A percentile compares a stretch with the other conserved stretches of the same genome.
phyloP scores from a whole-genome alignment of 2,888 invertebrate genomes.

The Hydropsyche betteni region DNA sequence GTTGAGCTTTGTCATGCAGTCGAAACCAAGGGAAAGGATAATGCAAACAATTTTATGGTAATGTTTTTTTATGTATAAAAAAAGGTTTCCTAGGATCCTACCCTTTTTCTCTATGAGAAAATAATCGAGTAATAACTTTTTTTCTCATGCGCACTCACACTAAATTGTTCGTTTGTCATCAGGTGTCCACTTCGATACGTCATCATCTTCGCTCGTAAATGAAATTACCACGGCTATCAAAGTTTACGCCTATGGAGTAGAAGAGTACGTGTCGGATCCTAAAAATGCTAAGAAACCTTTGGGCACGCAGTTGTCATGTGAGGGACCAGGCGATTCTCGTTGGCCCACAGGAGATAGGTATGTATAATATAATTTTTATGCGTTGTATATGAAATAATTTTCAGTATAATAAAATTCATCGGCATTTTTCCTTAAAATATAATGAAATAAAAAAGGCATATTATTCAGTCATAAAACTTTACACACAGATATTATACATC shows the following conservation, averaged over 20 bases:
- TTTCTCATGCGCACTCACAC: background rate
- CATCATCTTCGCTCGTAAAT: slow-evolving; percentile 80
- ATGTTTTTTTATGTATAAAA: background rate
- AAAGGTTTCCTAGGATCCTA: background rate
- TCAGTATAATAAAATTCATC: too few species aligned
- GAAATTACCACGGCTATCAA: slow-evolving; percentile 91
- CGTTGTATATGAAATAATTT: background rate
- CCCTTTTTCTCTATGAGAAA: background rate
- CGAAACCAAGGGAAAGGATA: background rate
- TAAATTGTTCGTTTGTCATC: slow-evolving; percentile 53
- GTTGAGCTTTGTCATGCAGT: background rate
- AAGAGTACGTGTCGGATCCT: slow-evolving; percentile 82
- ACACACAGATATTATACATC: too few species aligned
- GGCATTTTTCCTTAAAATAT: background rate
- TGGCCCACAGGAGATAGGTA: slow-evolving; percentile 91
- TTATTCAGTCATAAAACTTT: background rate
- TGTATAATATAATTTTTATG: slow-evolving; percentile 53
- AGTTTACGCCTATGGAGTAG: slow-evolving; percentile 91
- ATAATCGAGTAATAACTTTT: background rate
- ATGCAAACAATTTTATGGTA: background rate
- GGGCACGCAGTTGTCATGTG: slow-evolving; percentile 83
- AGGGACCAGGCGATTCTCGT: slow-evolving; percentile 81
- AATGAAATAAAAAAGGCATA: background rate
- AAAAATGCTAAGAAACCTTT: slow-evolving; percentile 73
- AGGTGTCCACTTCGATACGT: slow-evolving; percentile 93